A percentile compares a stretch with the other conserved stretches of the same genome.
These are phyloP conservation scores for Hippoglossus hippoglossus DNA, from an alignment of 2,797 vertebrate genomes.

Conservation along the genomic window DNA sequence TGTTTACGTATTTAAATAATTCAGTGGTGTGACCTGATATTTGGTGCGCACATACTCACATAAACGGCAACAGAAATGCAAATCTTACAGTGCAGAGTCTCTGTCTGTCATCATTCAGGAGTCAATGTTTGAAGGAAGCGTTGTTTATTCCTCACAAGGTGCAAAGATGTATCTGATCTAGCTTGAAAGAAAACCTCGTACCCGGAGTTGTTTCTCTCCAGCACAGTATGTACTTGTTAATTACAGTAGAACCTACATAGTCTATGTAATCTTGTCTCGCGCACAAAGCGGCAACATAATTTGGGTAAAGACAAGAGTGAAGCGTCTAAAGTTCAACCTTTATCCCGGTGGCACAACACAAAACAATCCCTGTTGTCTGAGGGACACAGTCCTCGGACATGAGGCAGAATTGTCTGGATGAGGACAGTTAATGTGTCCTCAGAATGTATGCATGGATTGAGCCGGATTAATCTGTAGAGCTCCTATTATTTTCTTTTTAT, in stretches of 20 bases:
- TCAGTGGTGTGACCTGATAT: conserved; percentile 30
- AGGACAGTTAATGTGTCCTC: conserved; percentile 27
- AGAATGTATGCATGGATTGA: conserved; percentile 25
- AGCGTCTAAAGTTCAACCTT: conserved; percentile 17
- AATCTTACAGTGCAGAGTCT: conserved; percentile 17
- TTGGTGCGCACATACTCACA: conserved; percentile 1
- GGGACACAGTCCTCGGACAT: conserved; percentile 12
- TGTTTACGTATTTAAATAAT: conserved; percentile 39
- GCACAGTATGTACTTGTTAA: conserved; percentile 35
- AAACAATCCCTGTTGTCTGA: conserved; percentile 3
- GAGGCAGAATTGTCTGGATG: conserved; percentile 23
- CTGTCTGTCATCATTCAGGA: conserved; percentile 19
- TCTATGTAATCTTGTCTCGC: conserved; percentile 21
- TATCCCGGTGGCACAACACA: conserved; percentile 16
- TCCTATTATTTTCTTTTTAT: conserved; percentile 27
- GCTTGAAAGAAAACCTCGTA: conserved; percentile 28
- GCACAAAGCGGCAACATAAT: conserved; percentile 20
- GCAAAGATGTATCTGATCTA: conserved; percentile 24
- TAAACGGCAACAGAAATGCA: conserved; percentile 40
- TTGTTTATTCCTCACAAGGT: conserved; percentile 19
- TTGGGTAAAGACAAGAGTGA: conserved; percentile 24
- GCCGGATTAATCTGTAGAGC: conserved; percentile 39
- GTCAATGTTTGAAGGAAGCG: conserved; percentile 3
- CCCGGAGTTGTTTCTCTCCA: conserved; percentile 8
- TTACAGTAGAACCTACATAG: conserved; percentile 35